Percentiles rank a stretch among this genome's conserved stretches.
Evolutionary conservation across 1,140 invertebrate species (phyloP).

Genomic region (Drosophila kurseongensis): DNA sequence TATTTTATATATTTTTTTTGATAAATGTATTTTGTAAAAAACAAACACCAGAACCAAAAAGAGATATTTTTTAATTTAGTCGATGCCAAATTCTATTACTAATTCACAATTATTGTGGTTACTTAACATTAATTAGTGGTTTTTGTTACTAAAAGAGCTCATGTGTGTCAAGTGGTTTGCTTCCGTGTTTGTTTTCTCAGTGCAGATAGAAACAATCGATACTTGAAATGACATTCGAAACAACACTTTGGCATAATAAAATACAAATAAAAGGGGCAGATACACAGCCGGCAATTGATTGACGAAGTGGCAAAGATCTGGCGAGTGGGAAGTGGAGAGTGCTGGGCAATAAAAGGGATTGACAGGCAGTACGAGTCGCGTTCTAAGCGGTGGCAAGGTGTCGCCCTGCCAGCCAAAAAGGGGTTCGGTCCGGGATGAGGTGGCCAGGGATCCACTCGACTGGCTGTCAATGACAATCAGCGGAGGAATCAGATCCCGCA

Average conservation of each 20-base stretch:
- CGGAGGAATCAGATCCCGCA: conserved; percentile 46
- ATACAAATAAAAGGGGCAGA: conserved; percentile 63
- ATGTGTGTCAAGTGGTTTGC: not conserved
- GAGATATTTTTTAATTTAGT: no score
- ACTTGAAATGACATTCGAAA: conserved; percentile 65
- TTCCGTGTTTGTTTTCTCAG: conserved; percentile 3
- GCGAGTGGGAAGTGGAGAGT: conserved; percentile 19
- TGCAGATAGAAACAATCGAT: conserved; percentile 37
- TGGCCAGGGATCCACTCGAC: conserved; percentile 18
- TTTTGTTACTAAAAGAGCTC: not conserved
- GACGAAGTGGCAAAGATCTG: conserved; percentile 66
- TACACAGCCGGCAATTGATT: conserved; percentile 57
- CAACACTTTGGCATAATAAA: conserved; percentile 73
- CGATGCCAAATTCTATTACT: no score
- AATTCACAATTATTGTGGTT: no score
- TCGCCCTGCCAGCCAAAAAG: conserved; percentile 13
- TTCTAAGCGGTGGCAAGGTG: conserved; percentile 53
- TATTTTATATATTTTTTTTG: no score
- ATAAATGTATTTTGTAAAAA: no score
- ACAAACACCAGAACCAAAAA: no score
- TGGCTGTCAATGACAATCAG: conserved; percentile 54
- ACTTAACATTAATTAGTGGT: no score
- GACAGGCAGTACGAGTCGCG: conserved; percentile 46
- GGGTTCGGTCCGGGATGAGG: conserved; percentile 7
- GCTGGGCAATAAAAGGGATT: conserved; percentile 75